Conservation (phyloP, 2,888 invertebrate species). For the Aphidius colemani region DNA sequence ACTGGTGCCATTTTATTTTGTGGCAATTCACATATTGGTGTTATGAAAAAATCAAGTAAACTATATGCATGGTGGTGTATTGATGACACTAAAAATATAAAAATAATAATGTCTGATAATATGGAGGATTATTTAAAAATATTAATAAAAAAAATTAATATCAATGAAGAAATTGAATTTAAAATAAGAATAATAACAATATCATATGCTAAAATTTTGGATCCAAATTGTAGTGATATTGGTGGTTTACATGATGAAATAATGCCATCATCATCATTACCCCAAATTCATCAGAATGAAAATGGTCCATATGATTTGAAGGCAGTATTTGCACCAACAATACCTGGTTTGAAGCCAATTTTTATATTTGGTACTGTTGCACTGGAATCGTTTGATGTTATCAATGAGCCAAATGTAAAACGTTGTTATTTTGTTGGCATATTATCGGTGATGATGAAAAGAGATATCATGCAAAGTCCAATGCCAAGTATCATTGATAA, state of each 20-base stretch:
- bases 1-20: constrained; percentile 49
- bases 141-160: constrained; percentile 42
- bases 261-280: constrained; percentile 39
- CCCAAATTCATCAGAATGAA: constrained; percentile 43
- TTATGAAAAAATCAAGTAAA: constrained; percentile 43
- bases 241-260: constrained; percentile 48
- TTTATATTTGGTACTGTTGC: constrained; percentile 48
- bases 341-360: constrained; percentile 40
- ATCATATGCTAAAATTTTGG: constrained; percentile 49
- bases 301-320: constrained; percentile 39
- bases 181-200: constrained; percentile 43
- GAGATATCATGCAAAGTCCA: constrained; percentile 52
- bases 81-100: constrained; percentile 43
- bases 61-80: constrained; percentile 55
- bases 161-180: constrained; percentile 37
- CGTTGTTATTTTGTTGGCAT: constrained; percentile 55
- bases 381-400: constrained; percentile 40
- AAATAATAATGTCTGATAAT: constrained; percentile 44
- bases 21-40: constrained; percentile 46
- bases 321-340: constrained; percentile 43
- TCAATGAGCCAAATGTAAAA: constrained; percentile 49
- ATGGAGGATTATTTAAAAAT: constrained; percentile 48
- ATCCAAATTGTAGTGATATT: constrained; percentile 49
- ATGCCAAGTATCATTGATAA: constrained; percentile 50
- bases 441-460: constrained; percentile 47